phyloP scores from a whole-genome alignment of 2,797 vertebrate species.

The Mionectes olivaceus region DNA sequence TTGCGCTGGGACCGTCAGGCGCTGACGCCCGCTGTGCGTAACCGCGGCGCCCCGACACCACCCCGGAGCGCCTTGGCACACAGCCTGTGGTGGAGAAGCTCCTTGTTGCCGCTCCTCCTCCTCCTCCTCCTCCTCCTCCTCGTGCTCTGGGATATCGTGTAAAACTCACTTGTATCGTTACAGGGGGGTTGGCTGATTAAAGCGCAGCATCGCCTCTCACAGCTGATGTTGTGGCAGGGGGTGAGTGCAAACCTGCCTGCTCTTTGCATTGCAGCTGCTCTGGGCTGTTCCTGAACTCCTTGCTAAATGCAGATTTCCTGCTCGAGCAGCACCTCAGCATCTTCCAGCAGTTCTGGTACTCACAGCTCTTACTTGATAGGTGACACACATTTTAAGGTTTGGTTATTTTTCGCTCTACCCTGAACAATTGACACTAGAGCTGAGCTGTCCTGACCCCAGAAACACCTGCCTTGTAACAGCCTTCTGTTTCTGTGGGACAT shows the following conservation, averaged over 20 bases:
- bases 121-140: not conserved
- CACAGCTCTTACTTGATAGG: not conserved
- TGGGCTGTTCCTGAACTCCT: constrained; percentile 10
- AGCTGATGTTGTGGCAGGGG: not conserved
- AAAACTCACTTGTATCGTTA: not conserved
- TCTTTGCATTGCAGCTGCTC: not conserved
- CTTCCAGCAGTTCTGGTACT: not conserved
- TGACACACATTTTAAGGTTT: not conserved
- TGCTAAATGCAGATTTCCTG: not conserved
- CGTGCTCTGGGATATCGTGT: not conserved
- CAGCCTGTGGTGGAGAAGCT: not conserved
- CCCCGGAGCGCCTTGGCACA: not conserved
- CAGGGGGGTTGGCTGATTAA: not conserved
- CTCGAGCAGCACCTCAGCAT: not conserved
- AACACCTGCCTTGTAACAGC: not conserved
- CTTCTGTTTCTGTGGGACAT: not conserved
- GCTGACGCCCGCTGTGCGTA: not conserved
- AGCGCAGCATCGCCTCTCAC: not conserved
- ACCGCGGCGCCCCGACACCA: not conserved
- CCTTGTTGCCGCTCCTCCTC: not conserved
- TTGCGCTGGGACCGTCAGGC: not conserved
- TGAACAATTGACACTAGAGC: not conserved
- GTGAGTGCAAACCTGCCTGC: not conserved
- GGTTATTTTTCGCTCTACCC: not conserved
- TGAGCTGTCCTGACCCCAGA: not conserved